Conservation (phyloP, 2,888 invertebrate species). For the Carcina quercana region DNA sequence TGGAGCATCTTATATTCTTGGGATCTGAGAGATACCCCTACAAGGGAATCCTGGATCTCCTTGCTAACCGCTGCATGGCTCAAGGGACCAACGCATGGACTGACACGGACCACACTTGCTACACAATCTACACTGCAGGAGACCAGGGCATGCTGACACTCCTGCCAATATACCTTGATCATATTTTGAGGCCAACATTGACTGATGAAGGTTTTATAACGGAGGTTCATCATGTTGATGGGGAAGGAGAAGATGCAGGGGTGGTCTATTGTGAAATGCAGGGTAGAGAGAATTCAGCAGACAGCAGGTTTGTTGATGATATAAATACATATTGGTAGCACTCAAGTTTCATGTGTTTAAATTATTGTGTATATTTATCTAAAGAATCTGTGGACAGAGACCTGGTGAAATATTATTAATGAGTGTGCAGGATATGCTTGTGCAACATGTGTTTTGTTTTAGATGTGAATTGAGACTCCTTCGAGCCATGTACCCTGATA, state of each 20-base stretch:
- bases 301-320: conserved; percentile 71
- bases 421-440: too few relatives aligned
- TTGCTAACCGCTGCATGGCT: conserved; percentile 92
- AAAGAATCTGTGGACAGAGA: too few relatives aligned
- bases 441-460: too few relatives aligned
- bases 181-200: conserved; percentile 88
- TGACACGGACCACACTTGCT: conserved; percentile 89
- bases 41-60: conserved; percentile 90
- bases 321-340: too few relatives aligned
- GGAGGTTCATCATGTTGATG: conserved; percentile 94
- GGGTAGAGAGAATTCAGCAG: conserved; percentile 86
- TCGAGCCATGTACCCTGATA: conserved; percentile 84
- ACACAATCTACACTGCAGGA: conserved; percentile 89
- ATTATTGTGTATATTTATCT: conserved; percentile 1
- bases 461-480: conserved; percentile 78
- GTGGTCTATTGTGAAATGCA: conserved; percentile 98
- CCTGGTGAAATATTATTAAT: too few relatives aligned
- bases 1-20: conserved; percentile 93
- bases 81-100: conserved; percentile 96
- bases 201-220: conserved; percentile 88
- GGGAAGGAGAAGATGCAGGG: conserved; percentile 91
- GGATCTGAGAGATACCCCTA: conserved; percentile 93
- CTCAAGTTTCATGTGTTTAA: too few relatives aligned
- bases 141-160: conserved; percentile 90
- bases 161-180: conserved; percentile 94